These are phyloP conservation scores for Bubo bubo DNA, from an alignment of 2,113 vertebrate species.

Conservation along the genomic window DNA sequence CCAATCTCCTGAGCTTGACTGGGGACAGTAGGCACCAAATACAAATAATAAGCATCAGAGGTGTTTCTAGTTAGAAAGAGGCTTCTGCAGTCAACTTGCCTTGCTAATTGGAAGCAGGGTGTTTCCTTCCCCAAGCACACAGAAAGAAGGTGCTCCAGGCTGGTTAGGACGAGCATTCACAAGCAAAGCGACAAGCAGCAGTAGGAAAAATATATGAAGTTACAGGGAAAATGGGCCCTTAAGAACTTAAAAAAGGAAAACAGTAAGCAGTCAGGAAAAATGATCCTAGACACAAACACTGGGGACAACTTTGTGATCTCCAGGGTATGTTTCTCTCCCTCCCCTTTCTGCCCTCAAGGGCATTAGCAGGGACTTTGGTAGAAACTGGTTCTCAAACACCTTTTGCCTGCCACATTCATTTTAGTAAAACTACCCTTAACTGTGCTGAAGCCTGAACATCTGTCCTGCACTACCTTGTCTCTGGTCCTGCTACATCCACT, in stretches of 20 bases:
- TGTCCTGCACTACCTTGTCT: not conserved
- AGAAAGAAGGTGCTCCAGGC: not conserved
- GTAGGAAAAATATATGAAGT: not conserved
- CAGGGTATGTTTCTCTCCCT: not conserved
- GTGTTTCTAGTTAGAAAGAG: conserved; percentile 5
- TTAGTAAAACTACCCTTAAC: not conserved
- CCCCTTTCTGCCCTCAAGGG: not conserved
- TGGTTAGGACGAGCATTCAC: not conserved
- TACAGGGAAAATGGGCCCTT: not conserved
- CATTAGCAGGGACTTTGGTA: not conserved
- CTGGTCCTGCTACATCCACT: not conserved
- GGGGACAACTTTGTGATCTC: not conserved
- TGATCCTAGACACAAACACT: not conserved
- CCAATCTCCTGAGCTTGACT: not conserved
- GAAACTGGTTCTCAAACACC: not conserved
- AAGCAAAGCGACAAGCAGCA: not conserved
- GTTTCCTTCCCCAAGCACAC: not conserved
- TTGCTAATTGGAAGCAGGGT: conserved; percentile 33
- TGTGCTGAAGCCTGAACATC: not conserved
- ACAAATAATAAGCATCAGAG: not conserved
- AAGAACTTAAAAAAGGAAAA: not conserved
- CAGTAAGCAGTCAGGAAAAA: not conserved
- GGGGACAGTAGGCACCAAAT: not conserved
- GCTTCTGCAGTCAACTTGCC: not conserved
- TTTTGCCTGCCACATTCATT: not conserved